phyloP scores from a whole-genome alignment of 2,797 vertebrate genomes.

The Chaetodon trifasciatus region DNA sequence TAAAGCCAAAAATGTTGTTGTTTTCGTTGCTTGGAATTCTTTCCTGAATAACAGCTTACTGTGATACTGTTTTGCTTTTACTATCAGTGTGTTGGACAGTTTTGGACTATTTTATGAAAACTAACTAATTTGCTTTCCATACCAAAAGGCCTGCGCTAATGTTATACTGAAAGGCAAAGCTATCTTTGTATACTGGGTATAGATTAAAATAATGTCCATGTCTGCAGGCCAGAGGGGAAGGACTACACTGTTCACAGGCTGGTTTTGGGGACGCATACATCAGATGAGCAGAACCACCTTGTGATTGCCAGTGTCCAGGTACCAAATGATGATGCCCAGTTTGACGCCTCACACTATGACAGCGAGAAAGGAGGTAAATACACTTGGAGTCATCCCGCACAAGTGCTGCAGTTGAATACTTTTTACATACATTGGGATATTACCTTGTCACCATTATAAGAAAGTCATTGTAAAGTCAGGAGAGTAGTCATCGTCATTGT shows the following conservation, averaged over 20 bases:
- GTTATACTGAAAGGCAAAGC: background rate
- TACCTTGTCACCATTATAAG: background rate
- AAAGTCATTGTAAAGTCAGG: background rate
- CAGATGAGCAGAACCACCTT: conserved; percentile 95
- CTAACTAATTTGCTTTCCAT: background rate
- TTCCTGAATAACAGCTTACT: background rate
- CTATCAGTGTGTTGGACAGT: background rate
- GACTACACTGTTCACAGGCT: conserved; percentile 93
- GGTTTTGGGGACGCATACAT: conserved; percentile 93
- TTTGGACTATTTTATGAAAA: background rate
- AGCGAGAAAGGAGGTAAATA: conserved; percentile 94
- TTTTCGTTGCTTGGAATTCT: too few relatives aligned
- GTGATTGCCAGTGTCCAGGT: conserved; percentile 95
- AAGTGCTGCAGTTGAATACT: background rate
- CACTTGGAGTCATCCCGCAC: background rate
- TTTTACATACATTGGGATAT: background rate
- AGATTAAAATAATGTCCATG: background rate
- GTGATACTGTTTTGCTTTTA: background rate
- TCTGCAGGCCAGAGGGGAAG: conserved; percentile 92
- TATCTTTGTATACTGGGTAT: background rate
- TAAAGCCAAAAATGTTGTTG: background rate
- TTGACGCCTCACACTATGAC: conserved; percentile 92
- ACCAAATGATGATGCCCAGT: conserved; percentile 94
- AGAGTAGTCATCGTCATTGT: background rate
- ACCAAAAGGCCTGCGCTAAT: background rate